Evolutionary conservation across 2,888 invertebrate species (phyloP), one percentile per base, ranked within the genome.

Genomic region (Drosophila buzzatii): DNA sequence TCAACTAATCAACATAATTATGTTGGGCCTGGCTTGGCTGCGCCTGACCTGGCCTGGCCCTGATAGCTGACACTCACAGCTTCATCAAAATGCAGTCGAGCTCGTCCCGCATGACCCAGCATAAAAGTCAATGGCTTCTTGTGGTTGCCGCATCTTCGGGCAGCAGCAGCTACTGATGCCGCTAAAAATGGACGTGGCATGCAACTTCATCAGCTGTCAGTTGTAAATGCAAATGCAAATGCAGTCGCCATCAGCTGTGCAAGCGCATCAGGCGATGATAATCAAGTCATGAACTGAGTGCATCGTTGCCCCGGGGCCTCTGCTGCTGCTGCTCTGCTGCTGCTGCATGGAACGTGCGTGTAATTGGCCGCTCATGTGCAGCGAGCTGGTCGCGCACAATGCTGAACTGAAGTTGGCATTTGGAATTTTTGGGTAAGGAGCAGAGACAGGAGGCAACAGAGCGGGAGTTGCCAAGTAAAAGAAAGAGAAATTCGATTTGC

Each of bases 351-450:
- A 67, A 62, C 71, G 71, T 74, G 84, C 78, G 70, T 69, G 67
- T 73, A 81, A 75, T 82, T 78, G 83, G 68, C 81, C 81, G 81
- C 69, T 84, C 89, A 85, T 83, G 86, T 82, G 84, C 76, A 85
- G 56, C 70, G 73, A 80, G 59, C 59, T 73, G 79, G 65, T 58
- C 76, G 67, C 77, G 60, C 62, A 56, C 55, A 66, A 55, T 69
- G 58, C 39, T 39, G 27, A 66, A 67, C 37, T 73, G 78, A 33
- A 69, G 74, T 62, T 74, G 59, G 73, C 79, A 61, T 56, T 73
- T 73, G 53, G 59, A 31, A 49, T 61, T 70, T 69, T 59, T 6
- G 23, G n/a, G 44, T 16, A 39, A 7, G 1, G 37, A 39, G 14
- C 16, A 16, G 14, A 39, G 37, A 2, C 12, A 4, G 12, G 5